Evolutionary conservation across 2,888 invertebrate genomes (phyloP), one percentile per base, ranked within the genome.

Genomic region (Phragmatobia fuliginosa): DNA sequence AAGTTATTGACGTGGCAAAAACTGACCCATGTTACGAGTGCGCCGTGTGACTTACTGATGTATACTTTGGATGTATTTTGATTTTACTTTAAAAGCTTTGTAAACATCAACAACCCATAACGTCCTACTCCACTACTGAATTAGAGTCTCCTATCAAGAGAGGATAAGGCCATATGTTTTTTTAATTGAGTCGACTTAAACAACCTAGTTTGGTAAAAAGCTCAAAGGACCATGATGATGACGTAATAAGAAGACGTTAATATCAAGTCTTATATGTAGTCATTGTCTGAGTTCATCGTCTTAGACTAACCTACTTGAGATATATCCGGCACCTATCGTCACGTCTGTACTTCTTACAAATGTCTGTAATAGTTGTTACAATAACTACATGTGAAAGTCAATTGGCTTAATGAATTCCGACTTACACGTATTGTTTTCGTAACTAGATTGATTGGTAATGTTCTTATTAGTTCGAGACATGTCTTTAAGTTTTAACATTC

Each of bases 371-470:
- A 49, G 58, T 64, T 64, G 63, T 21, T 41, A 58, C 58, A 58
- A 10, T 66, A 59, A 70, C 70, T 52, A 66, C 16, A 65, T 66
- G 81, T 75, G 81, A 81, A 81, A 81, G 81, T 77, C 31, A 68
- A 66, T 32, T 49, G 66, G 36, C 72, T 67, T 78, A 81, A 83
- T 77, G 77, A 81, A 71, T 76, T 71, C 76, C 63, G 38, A 41
- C 72, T 75, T 70, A 60, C 61, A 64, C 62, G 68, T 66, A 81
- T 81, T 79, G 83, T 81, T 76, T 77, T 83, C 71, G 81, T 75
- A 75, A 81, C 67, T 71, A 64, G 71, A 83, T 75, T 76, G 75
- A 81, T 79, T 79, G 68, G 56, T 67, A 65, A 71, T 76, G 71
- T 75, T 70, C 66, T 71, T 67, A 63, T 69, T 79, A 75, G 72